phyloP scores from a whole-genome alignment of 1,140 invertebrate genomes.

The Phenacoccus solenopsis region DNA sequence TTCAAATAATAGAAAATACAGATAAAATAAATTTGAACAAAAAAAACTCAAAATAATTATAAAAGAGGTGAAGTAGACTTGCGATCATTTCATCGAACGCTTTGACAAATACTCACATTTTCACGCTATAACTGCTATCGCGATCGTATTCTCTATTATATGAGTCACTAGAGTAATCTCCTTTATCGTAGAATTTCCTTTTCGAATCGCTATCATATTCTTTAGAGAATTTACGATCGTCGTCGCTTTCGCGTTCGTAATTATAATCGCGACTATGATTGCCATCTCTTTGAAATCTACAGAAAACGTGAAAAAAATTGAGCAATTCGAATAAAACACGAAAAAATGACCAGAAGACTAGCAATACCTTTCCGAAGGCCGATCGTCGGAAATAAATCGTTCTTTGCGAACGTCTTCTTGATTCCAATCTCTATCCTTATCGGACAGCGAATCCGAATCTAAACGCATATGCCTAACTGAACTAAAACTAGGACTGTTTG shows the following conservation, averaged over 20 bases:
- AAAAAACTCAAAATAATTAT: too few relatives aligned
- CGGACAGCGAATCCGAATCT: slow-evolving; percentile 22
- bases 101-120: neutral
- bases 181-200: slow-evolving; percentile 12
- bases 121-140: neutral
- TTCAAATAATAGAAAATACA: too few relatives aligned
- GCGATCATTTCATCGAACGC: too few relatives aligned
- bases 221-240: slow-evolving; percentile 25
- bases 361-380: neutral
- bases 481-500: neutral
- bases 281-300: neutral
- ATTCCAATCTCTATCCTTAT: slow-evolving; percentile 35
- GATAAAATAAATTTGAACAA: too few relatives aligned
- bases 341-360: too few relatives aligned
- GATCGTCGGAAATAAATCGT: neutral
- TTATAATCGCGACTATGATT: neutral
- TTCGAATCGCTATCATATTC: slow-evolving; percentile 7
- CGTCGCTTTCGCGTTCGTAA: slow-evolving; percentile 18
- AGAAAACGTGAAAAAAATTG: too few relatives aligned
- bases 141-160: neutral
- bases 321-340: too few relatives aligned
- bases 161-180: neutral
- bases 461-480: neutral
- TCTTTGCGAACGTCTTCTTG: slow-evolving; percentile 19
- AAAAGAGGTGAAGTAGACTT: too few relatives aligned